These are phyloP conservation scores for Tachuris rubrigastra DNA, from an alignment of 2,113 vertebrate species.

Conservation along the genomic window DNA sequence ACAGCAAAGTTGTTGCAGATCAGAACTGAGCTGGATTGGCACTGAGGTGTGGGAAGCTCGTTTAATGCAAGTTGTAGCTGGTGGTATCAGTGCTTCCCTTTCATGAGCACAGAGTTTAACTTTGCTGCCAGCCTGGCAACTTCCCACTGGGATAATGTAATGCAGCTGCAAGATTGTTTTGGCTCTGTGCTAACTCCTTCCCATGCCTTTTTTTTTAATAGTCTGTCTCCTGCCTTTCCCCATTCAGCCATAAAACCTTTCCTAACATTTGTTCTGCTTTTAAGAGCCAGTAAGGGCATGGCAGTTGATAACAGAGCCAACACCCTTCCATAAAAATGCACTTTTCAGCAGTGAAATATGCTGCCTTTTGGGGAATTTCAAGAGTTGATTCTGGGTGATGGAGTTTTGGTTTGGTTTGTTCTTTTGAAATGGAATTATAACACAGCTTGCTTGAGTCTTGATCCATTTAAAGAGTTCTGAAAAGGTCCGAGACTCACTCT, in stretches of 20 bases:
- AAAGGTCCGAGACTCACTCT: neutral
- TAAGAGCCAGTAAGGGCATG: conserved; percentile 53
- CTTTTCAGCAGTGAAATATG: conserved; percentile 53
- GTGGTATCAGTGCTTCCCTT: neutral
- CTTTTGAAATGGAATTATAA: neutral
- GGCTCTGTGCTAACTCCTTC: conserved; percentile 62
- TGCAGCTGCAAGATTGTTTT: conserved; percentile 53
- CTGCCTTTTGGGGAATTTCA: neutral
- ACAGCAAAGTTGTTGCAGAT: neutral
- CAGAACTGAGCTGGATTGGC: neutral
- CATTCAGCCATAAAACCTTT: conserved; percentile 38
- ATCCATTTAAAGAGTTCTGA: neutral
- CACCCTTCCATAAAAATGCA: conserved; percentile 26
- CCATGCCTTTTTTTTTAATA: conserved; percentile 65
- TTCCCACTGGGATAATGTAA: conserved; percentile 52
- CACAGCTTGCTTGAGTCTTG: neutral
- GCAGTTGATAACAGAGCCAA: neutral
- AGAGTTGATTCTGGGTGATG: neutral
- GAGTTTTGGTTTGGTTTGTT: neutral
- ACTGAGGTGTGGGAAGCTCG: neutral
- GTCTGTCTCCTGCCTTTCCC: conserved; percentile 40
- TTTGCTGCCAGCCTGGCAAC: conserved; percentile 51
- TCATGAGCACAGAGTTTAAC: conserved; percentile 13
- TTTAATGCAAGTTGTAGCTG: conserved; percentile 21
- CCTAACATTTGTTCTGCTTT: conserved; percentile 49